A percentile compares a stretch with the other conserved stretches of the same genome.
Evolutionary conservation across 2,888 invertebrate species (phyloP).

Genomic region (Sphaerophoria taeniata): DNA sequence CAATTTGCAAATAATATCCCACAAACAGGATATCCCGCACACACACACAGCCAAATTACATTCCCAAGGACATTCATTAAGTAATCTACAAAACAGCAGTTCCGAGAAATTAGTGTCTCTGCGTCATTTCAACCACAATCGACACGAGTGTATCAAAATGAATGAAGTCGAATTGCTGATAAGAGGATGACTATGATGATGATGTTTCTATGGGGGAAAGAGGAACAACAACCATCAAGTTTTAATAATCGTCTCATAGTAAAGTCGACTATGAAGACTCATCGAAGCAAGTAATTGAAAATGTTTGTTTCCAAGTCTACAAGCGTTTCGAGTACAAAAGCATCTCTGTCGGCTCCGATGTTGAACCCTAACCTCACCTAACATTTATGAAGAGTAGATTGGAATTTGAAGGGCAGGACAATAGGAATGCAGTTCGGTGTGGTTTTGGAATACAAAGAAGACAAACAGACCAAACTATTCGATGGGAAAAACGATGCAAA

Average conservation of each 20-base stretch:
- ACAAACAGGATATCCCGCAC: not conserved
- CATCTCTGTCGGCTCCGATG: not conserved
- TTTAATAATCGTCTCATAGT: not conserved
- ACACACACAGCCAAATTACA: not conserved
- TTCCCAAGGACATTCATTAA: conserved; percentile 10
- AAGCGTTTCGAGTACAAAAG: not conserved
- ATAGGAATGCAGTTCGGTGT: not conserved
- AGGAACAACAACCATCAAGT: not conserved
- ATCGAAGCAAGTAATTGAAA: conserved; percentile 15
- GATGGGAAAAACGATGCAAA: not conserved
- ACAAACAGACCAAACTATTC: not conserved
- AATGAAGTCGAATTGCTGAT: not conserved
- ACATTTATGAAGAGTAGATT: not conserved
- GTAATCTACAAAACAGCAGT: conserved; percentile 4
- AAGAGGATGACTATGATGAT: not conserved
- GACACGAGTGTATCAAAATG: not conserved
- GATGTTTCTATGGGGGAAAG: not conserved
- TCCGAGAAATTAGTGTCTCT: not conserved
- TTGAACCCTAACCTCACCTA: not conserved
- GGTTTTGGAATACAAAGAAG: not conserved
- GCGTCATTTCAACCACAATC: not conserved
- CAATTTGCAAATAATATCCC: not conserved
- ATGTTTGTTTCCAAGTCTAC: conserved; percentile 16
- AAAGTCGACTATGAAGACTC: not conserved
- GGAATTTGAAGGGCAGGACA: not conserved